phyloP scores from a whole-genome alignment of 2,113 vertebrate species.

The Neodon shergylaensis region DNA sequence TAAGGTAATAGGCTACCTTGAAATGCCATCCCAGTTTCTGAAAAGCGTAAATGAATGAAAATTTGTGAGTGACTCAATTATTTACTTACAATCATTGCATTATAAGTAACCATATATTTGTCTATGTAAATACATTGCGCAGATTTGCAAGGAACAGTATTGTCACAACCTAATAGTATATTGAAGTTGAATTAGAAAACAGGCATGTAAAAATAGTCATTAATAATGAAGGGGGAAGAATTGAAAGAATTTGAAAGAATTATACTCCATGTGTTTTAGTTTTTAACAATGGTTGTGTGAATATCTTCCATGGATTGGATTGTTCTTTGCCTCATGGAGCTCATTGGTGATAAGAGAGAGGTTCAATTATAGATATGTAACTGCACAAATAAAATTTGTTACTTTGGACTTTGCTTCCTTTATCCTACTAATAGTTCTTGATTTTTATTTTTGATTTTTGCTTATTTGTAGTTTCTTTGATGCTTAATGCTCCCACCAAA shows the following conservation, averaged over 20 bases:
- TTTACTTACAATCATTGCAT: no score
- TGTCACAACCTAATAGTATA: not conserved
- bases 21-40: conserved; percentile 23
- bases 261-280: not conserved
- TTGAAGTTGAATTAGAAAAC: not conserved
- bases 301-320: not conserved
- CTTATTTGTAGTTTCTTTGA: not conserved
- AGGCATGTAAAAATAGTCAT: conserved; percentile 24
- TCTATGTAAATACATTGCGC: not conserved
- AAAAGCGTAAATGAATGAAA: not conserved
- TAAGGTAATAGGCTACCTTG: not conserved
- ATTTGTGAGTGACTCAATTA: conserved; percentile 18
- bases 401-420: conserved; percentile 15
- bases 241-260: not conserved
- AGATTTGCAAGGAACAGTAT: not conserved
- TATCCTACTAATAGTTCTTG: not conserved
- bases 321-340: not conserved
- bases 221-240: not conserved
- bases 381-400: conserved; percentile 12
- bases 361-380: conserved; percentile 2
- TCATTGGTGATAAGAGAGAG: not conserved
- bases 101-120: not conserved
- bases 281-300: not conserved
- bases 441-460: not conserved
- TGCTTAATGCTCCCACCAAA: not conserved